Conservation (phyloP, 35 echinoderm and acorn worm genomes). For the Chiridota heheva region DNA sequence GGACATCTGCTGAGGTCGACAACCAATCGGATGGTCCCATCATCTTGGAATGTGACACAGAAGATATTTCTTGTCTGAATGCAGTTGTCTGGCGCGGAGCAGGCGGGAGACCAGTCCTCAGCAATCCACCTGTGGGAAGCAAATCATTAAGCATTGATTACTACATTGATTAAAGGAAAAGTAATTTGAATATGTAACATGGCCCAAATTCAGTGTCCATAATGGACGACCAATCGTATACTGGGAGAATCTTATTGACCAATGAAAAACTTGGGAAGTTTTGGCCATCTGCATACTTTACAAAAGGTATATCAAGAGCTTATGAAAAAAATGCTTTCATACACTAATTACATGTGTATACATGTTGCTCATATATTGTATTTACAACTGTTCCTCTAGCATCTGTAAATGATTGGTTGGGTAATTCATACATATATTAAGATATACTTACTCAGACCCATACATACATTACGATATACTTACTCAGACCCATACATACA, state of each 20-base stretch:
- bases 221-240: not conserved
- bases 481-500: too few relatives aligned
- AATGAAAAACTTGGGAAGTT: not conserved
- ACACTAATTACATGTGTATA: too few relatives aligned
- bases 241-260: not conserved
- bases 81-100: constrained; percentile 19
- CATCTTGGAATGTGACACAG: constrained; percentile 60
- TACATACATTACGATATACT: too few relatives aligned
- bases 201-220: not conserved
- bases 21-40: constrained; percentile 40
- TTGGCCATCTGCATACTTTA: too few relatives aligned
- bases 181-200: not conserved
- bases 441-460: too few relatives aligned
- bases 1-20: constrained; percentile 41
- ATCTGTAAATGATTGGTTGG: too few relatives aligned
- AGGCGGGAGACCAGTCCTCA: constrained; percentile 31
- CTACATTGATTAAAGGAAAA: not conserved
- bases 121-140: not conserved
- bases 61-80: constrained; percentile 35
- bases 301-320: not conserved
- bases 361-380: too few relatives aligned
- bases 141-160: not conserved
- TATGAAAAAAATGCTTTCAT: not conserved
- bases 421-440: too few relatives aligned
- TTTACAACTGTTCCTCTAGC: too few relatives aligned